These are phyloP conservation scores for Pelosia muscerda DNA, from an alignment of 2,888 invertebrate species.

Conservation along the genomic window DNA sequence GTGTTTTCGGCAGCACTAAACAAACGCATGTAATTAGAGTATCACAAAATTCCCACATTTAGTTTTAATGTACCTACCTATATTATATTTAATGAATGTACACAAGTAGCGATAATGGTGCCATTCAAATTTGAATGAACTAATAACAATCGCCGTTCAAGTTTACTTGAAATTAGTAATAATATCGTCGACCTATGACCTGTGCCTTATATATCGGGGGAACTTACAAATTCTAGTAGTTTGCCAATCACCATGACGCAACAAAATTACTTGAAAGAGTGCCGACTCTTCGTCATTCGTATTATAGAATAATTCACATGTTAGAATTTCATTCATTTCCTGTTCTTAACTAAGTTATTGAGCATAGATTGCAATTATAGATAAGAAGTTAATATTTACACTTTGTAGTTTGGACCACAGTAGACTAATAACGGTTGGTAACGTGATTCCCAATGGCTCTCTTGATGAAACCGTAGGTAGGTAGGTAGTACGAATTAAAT, in stretches of 20 bases:
- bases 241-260: constrained; percentile 57
- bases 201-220: constrained; percentile 50
- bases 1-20: background rate
- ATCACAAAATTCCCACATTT: constrained; percentile 34
- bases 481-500: background rate
- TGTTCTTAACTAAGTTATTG: constrained; percentile 25
- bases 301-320: constrained; percentile 20
- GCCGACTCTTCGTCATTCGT: constrained; percentile 49
- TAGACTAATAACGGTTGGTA: background rate
- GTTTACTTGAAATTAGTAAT: constrained; percentile 53
- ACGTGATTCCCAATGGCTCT: background rate
- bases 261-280: constrained; percentile 53
- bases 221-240: constrained; percentile 59
- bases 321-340: constrained; percentile 42
- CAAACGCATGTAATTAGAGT: constrained; percentile 30
- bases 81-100: constrained; percentile 39
- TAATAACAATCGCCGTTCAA: constrained; percentile 53
- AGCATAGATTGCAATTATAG: constrained; percentile 4
- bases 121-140: constrained; percentile 46
- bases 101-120: constrained; percentile 41
- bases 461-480: background rate
- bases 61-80: constrained; percentile 37
- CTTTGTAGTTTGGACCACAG: background rate
- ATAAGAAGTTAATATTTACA: background rate
- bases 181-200: constrained; percentile 61